Conservation (phyloP, 2,113 vertebrate species). For the Sula dactylatra region DNA sequence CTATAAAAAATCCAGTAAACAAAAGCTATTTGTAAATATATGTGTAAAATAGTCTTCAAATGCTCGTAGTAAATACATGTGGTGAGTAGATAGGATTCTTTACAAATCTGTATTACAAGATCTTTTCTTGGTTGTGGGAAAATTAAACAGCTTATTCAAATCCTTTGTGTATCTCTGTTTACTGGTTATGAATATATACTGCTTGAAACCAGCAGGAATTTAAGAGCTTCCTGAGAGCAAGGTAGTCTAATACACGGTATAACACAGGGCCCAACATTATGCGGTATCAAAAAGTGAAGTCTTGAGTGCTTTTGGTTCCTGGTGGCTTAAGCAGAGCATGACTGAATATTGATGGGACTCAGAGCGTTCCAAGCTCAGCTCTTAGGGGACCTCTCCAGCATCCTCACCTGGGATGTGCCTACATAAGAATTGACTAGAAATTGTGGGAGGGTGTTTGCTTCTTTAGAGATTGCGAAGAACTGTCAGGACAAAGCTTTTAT, state of each 20-base stretch:
- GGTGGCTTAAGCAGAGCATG: neutral
- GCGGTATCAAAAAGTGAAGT: neutral
- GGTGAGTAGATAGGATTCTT: neutral
- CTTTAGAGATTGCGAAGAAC: neutral
- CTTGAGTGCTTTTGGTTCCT: neutral
- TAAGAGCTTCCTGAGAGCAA: neutral
- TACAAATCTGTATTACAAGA: neutral
- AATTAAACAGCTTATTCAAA: neutral
- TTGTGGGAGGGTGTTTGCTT: neutral
- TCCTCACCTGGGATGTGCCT: neutral
- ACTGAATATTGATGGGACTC: neutral
- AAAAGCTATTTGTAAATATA: neutral
- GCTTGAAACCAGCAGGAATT: neutral
- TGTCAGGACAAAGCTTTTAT: neutral
- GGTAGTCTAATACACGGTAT: neutral
- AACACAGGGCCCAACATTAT: neutral
- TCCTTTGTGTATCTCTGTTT: neutral
- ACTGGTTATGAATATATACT: neutral
- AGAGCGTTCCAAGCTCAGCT: neutral
- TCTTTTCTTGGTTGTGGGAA: neutral
- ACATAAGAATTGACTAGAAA: neutral
- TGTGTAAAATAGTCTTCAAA: neutral
- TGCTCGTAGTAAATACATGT: neutral
- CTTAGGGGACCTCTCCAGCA: fast-evolving
- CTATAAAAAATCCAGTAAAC: neutral